Base-by-base conservation (phyloP, 2,113 vertebrate genomes). In the Galbula dea region DNA sequence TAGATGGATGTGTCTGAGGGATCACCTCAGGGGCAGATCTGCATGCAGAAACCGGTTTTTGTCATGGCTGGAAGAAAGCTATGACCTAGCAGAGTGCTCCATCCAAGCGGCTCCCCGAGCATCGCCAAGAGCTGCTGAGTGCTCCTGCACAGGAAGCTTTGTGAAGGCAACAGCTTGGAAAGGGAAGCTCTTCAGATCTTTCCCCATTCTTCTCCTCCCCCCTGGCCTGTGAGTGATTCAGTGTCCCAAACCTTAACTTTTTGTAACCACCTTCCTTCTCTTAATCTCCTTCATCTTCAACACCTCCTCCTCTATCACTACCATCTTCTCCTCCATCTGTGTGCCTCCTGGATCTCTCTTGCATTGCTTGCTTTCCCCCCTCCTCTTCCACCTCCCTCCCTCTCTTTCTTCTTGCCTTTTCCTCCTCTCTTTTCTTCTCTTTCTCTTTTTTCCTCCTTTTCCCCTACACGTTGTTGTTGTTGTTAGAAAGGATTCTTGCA, bases 401-500 rank as follows among this genome's bases (percentile, higher is more conserved):
- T 92, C 66, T 92, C 90, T 95, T 94, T 93, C 67, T 95, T 95
- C 93, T 94, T 94, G 91, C 93, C 59, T 94, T 92, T 93, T 93
- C 86, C 80, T 95, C 86, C 68, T 97, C 89, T 93, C 88, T 90
- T 85, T 83, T 94, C 81, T 88, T 89, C 90, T 90, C 82, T 87
- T 69, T 83, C 91, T 77, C 92, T 69, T 75, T 94, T 95, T 94
- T 96, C 90, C 94, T 95, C 77, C 86, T 95, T 93, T 94, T 89
- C 95, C 93, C 91, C 95, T 84, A 97, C 97, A 96, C 96, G 97
- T 95, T 97, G 97, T 97, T 97, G 97, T 97, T 97, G 98, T 98
- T 98, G 96, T 98, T 98, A 98, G 97, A 97, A 98, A 98, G 98
- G 97, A 98, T 99, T 99, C 98, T 99, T 98, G 99, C 99, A 99